A percentile compares a stretch with the other conserved stretches of the same genome.
phyloP scores from a whole-genome alignment of 2,888 invertebrate species.

The Chrysomela aeneicollis region DNA sequence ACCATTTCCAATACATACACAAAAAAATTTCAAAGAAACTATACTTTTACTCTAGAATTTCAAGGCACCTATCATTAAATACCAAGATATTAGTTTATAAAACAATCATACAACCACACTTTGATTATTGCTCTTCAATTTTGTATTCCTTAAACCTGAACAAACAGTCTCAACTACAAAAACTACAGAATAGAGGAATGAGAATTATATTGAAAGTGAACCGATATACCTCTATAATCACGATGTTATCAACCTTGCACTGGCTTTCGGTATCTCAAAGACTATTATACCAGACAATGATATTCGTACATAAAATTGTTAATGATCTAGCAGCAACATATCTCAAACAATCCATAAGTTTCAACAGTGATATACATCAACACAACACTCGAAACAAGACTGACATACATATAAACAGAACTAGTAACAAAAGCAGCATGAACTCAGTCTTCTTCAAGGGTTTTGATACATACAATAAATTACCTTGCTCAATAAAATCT shows the following conservation, averaged over 20 bases:
- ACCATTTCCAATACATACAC: no score
- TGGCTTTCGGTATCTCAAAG: constrained; percentile 1
- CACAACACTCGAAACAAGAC: background rate
- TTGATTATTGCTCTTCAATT: constrained; percentile 6
- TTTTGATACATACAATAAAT: no score
- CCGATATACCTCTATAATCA: background rate
- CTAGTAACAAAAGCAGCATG: no score
- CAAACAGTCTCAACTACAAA: constrained; percentile 9
- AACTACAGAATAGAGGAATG: constrained; percentile 1
- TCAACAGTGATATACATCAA: background rate
- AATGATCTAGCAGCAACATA: background rate
- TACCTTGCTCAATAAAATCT: no score
- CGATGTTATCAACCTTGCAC: background rate
- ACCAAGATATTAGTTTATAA: background rate
- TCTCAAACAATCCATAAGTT: background rate
- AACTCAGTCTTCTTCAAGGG: no score
- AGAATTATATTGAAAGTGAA: background rate
- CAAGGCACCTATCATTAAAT: background rate
- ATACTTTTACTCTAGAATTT: background rate
- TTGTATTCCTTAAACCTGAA: constrained; percentile 1
- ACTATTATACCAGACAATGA: background rate
- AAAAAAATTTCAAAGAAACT: no score
- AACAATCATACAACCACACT: constrained; percentile 10
- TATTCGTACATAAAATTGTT: constrained; percentile 2
- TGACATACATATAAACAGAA: constrained; percentile 8